These are phyloP conservation scores for Callocephalon fimbriatum DNA, from an alignment of 2,113 vertebrate species.

Conservation along the genomic window DNA sequence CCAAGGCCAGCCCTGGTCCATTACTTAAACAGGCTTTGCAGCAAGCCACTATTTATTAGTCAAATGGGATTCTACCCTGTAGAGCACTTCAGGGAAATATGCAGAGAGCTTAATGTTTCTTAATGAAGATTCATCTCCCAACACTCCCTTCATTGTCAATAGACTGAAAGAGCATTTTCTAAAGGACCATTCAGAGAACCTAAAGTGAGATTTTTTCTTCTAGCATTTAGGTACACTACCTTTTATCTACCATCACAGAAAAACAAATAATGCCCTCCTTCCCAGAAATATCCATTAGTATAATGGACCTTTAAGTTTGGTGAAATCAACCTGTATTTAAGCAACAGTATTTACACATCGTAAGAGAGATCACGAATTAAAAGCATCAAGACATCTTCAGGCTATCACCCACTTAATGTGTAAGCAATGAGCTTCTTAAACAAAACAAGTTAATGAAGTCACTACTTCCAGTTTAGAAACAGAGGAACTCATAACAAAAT, in stretches of 20 bases:
- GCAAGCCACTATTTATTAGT: background rate
- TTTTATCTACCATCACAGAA: conserved; percentile 9
- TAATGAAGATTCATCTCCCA: conserved; percentile 40
- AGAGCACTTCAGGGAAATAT: background rate
- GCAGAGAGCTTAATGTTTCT: background rate
- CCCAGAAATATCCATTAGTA: background rate
- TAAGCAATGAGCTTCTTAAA: background rate
- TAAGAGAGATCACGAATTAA: conserved; percentile 29
- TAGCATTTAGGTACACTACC: background rate
- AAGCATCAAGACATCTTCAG: background rate
- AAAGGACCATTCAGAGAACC: background rate
- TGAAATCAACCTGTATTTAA: conserved; percentile 25
- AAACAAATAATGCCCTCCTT: background rate
- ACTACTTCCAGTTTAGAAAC: conserved; percentile 5
- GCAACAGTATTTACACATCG: background rate
- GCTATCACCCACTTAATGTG: background rate
- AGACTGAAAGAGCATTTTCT: conserved; percentile 5
- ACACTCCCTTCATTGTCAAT: background rate
- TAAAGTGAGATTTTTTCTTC: background rate
- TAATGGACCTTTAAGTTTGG: background rate
- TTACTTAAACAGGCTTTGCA: background rate
- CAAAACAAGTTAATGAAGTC: background rate
- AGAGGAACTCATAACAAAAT: background rate
- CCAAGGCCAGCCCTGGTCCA: background rate
- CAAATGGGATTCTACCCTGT: background rate